Evolutionary conservation across 37 sponge, comb jelly and placozoan species (phyloP), one percentile per base, ranked within the genome.

Genomic region (Bolinopsis microptera): DNA sequence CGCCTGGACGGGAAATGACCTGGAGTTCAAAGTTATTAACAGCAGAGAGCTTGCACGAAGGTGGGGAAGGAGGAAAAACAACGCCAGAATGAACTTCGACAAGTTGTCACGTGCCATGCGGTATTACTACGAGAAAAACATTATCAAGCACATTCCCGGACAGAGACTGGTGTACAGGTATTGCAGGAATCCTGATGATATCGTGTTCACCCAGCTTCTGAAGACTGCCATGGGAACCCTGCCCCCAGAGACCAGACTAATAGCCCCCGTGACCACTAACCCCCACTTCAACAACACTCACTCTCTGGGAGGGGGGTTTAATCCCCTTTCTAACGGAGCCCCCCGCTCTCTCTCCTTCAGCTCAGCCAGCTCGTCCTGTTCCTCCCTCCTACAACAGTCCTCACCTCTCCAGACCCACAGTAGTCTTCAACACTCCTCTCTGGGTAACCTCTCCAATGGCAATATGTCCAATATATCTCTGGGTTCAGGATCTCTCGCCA

Each of bases 71-170:
- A 40, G 99, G 32, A 99, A 99, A 93, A 99, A 96, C 96, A 99
- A 99, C 32, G 96, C 99, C 28, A 94, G 95, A 0, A 98, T 98
- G 99, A 97, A 98, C 95, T 98, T 97, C 93, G 99, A 97, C 93
- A 98, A 97, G 83, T 94, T 99, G 68, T 96, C 96, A 32, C 94
- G 99, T 0, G 99, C 97, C 36, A 95, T 99, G 68, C 95, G 99
- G 0, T 99, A 99, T 92, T 99, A 99, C 93, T 99, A 99, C 77
- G 98, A 99, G 83, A 97, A 97, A 93, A 96, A 96, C 94, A 99
- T 99, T 83, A 99, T 99, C 93, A 95, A 97, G 83, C 97, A 99
- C 69, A 98, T 97, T 32, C 96, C 95, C 31, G 97, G 97, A 32
- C 97, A 99, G 94, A 69, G 99, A 13, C 97, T 97, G 70, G 98